Evolutionary conservation across 2,888 invertebrate genomes (phyloP).

Genomic region (Drosophila anomalata): DNA sequence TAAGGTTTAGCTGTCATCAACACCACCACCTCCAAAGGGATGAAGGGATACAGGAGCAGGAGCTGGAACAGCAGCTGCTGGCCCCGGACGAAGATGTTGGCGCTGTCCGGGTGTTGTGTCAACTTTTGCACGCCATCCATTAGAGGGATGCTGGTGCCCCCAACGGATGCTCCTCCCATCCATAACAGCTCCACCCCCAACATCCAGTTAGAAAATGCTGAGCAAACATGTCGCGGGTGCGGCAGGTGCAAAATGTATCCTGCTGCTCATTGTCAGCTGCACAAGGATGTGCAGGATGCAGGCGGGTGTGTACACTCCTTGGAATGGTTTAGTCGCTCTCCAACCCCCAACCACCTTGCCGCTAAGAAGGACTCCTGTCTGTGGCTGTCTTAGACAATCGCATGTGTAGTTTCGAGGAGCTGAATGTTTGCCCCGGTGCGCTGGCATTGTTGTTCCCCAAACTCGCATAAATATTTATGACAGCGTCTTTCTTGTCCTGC

Average conservation of each 20-base stretch:
- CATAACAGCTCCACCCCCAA: slow-evolving; percentile 1
- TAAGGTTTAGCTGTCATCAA: slow-evolving; percentile 45
- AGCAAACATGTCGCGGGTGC: slow-evolving; percentile 68
- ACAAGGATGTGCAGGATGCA: slow-evolving; percentile 32
- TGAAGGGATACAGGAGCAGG: not conserved
- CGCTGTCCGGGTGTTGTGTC: slow-evolving; percentile 71
- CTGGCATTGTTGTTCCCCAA: slow-evolving; percentile 80
- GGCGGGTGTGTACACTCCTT: not conserved
- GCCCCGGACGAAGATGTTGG: slow-evolving; percentile 64
- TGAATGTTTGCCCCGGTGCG: slow-evolving; percentile 36
- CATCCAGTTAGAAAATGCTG: slow-evolving; percentile 54
- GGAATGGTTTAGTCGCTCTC: not conserved
- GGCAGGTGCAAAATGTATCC: slow-evolving; percentile 69
- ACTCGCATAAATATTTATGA: slow-evolving; percentile 84
- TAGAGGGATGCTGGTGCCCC: slow-evolving; percentile 39
- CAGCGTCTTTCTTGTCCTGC: slow-evolving; percentile 68
- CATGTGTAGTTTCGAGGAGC: slow-evolving; percentile 59
- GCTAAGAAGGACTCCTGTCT: slow-evolving; percentile 35
- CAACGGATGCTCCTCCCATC: slow-evolving; percentile 21
- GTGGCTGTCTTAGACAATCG: slow-evolving; percentile 72
- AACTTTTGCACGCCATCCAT: slow-evolving; percentile 78
- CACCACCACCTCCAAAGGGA: slow-evolving; percentile 11
- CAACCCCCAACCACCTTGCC: not conserved
- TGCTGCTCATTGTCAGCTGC: slow-evolving; percentile 76
- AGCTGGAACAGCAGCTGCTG: slow-evolving; percentile 59